A percentile compares a stretch with the other conserved stretches of the same genome.
Evolutionary conservation across 2,888 invertebrate genomes (phyloP).

Genomic region (Nipponacmea schrenckii): DNA sequence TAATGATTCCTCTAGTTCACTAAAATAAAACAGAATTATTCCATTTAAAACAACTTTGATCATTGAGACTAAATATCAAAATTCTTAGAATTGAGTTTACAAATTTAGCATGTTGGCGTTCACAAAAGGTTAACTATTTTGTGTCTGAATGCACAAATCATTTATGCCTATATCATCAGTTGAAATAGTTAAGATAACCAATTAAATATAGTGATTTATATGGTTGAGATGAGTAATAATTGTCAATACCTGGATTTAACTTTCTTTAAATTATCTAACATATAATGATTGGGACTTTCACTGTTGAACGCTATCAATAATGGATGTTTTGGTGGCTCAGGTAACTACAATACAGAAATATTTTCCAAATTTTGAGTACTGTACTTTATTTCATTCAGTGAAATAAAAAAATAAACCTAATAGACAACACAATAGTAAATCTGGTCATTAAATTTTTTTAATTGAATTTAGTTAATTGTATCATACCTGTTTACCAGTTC

Average conservation of each 20-base stretch:
- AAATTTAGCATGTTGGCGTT: no score
- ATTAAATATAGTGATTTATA: background rate
- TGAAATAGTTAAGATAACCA: no score
- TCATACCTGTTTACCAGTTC: slow-evolving; percentile 46
- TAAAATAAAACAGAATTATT: slow-evolving; percentile 67
- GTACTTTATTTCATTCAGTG: background rate
- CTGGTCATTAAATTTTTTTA: no score
- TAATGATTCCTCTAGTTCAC: slow-evolving; percentile 91
- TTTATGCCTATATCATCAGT: no score
- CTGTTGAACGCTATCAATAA: slow-evolving; percentile 83
- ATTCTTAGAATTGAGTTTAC: no score
- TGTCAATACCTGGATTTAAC: slow-evolving; percentile 81
- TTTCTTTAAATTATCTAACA: slow-evolving; percentile 81
- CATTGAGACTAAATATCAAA: no score
- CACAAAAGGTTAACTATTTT: no score
- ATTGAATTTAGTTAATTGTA: no score
- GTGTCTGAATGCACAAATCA: no score
- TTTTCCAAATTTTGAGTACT: background rate
- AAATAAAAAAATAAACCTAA: no score
- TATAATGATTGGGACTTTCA: slow-evolving; percentile 80
- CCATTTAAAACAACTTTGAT: no score
- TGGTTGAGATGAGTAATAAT: background rate
- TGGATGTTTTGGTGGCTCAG: slow-evolving; percentile 76
- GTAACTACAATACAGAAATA: slow-evolving; percentile 56
- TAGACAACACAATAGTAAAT: no score